Conservation (phyloP, 2,888 invertebrate species). For the Syrista parreyssii region DNA sequence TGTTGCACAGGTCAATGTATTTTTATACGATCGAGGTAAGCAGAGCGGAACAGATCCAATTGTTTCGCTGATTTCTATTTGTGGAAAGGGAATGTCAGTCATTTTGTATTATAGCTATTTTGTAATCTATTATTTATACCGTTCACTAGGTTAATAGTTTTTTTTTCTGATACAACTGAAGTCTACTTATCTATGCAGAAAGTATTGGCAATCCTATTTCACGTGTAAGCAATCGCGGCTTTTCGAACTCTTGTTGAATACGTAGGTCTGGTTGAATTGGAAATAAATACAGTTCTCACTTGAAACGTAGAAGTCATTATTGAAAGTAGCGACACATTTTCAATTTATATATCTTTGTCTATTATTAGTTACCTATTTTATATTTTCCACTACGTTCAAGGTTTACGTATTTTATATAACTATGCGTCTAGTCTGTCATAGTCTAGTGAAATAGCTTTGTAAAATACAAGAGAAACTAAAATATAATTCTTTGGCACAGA, state of each 20-base stretch:
- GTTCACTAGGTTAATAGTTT: not conserved
- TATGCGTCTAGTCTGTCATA: too few relatives aligned
- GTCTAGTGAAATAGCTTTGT: too few relatives aligned
- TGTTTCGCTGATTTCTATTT: not conserved
- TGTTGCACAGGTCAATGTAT: not conserved
- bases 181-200: not conserved
- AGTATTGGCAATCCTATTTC: not conserved
- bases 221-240: not conserved
- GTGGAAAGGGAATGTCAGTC: not conserved
- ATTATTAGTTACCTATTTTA: not conserved
- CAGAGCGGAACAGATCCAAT: not conserved
- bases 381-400: not conserved
- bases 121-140: not conserved
- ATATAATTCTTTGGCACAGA: not conserved
- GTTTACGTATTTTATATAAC: too few relatives aligned
- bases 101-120: not conserved
- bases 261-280: not conserved
- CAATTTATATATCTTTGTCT: not conserved
- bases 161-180: not conserved
- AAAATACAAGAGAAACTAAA: not conserved
- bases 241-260: not conserved
- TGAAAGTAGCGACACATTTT: too few relatives aligned
- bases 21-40: not conserved
- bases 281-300: not conserved
- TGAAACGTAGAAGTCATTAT: not conserved